A percentile compares a stretch with the other conserved stretches of the same genome.
Evolutionary conservation across 2,797 vertebrate species (phyloP).

Genomic region (Clarias laeviceps): DNA sequence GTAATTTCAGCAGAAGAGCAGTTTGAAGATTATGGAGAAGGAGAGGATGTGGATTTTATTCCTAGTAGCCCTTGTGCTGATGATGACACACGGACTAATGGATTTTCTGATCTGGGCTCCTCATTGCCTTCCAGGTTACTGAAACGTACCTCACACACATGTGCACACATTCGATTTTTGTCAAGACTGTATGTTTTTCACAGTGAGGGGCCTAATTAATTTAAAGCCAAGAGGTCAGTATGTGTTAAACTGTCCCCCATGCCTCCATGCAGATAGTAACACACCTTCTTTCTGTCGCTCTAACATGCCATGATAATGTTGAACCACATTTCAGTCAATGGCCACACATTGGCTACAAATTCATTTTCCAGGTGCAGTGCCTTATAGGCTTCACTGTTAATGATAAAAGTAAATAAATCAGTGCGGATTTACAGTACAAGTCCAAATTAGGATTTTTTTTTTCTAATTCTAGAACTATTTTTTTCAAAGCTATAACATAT

Average conservation of each 20-base stretch:
- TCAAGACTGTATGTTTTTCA: background rate
- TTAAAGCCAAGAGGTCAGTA: background rate
- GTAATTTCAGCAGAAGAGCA: conserved; percentile 88
- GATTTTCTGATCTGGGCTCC: conserved; percentile 92
- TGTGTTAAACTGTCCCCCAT: background rate
- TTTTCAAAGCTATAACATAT: too few relatives aligned
- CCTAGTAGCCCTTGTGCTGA: conserved; percentile 92
- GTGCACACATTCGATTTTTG: background rate
- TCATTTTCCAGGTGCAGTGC: background rate
- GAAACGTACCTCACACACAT: background rate
- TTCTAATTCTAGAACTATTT: too few relatives aligned
- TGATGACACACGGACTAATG: conserved; percentile 90
- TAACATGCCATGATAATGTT: background rate
- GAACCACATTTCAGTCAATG: background rate
- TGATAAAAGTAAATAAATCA: background rate
- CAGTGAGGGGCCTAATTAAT: background rate
- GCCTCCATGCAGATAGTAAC: background rate
- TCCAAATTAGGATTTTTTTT: too few relatives aligned
- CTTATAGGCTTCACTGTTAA: background rate
- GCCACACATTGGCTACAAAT: background rate
- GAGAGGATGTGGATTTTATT: conserved; percentile 89
- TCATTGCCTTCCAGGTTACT: conserved; percentile 90
- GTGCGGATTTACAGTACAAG: background rate
- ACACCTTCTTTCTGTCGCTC: background rate
- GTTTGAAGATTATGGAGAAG: conserved; percentile 97